Base-by-base conservation (phyloP, 2,797 vertebrate species). In the Anguilla pacifica region DNA sequence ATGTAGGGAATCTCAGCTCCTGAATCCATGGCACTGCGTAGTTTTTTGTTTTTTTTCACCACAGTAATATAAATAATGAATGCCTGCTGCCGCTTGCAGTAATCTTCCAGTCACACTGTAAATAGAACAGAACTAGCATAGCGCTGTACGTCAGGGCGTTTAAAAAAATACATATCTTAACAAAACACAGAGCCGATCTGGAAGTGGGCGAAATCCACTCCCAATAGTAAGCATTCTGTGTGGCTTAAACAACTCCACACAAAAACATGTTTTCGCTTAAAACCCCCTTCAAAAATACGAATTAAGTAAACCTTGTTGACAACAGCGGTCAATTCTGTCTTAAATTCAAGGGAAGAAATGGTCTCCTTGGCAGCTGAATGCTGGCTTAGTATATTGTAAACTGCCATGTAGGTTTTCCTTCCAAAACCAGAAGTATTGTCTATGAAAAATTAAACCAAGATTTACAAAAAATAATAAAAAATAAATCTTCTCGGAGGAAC, bases 31-130 rank as follows among this genome's bases (percentile, higher is more conserved):
- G 94, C 95, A 95, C 94, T 93, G 91, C 89, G 93, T 89, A 81
- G 89, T 93, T 92, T 57, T n/a, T 19, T 25, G 3, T 1, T 19
- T n/a, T 64, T 64, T 92, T 90, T 91, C 90, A 90, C 92, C 90
- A 86, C 93, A 93, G 92, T 92, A 92, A 93, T 93, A 94, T 96
- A 95, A 96, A 96, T 96, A 96, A 96, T 96, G 94, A 95, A 96
- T 94, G 93, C 93, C 92, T 92, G 93, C 77, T 49, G 93, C 94
- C 94, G 94, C 94, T 94, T 92, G 94, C 94, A 94, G 95, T 95
- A 96, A 95, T 95, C 94, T 91, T 95, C 93, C 90, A 88, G 93
- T 93, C 94, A 92, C 92, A 55, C 91, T 87, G 91, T 93, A 95
- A 96, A 96, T 94, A 95, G 94, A 95, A 94, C 93, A 93, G 93